A percentile compares a stretch with the other conserved stretches of the same genome.
Evolutionary conservation across 2,113 vertebrate genomes (phyloP).

Genomic region (Hyperopisus bebe): DNA sequence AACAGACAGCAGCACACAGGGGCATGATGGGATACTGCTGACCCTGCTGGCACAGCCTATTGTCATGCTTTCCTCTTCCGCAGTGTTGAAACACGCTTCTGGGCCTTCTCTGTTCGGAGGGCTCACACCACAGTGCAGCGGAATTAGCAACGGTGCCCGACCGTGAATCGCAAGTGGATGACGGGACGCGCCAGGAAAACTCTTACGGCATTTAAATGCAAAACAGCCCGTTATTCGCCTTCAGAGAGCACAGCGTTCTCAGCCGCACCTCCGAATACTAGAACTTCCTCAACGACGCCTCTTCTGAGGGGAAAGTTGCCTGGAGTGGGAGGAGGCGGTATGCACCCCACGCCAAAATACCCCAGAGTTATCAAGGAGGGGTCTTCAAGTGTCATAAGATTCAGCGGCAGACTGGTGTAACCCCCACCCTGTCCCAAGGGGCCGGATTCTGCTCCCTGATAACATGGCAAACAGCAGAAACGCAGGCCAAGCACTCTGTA

Average conservation of each 20-base stretch:
- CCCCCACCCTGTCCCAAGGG: neutral
- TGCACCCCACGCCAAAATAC: neutral
- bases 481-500: neutral
- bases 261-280: neutral
- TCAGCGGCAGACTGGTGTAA: neutral
- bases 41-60: neutral
- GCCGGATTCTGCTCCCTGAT: neutral
- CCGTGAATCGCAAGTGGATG: neutral
- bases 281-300: neutral
- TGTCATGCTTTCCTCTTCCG: neutral
- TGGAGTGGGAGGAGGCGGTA: neutral
- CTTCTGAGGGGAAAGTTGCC: neutral
- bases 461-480: neutral
- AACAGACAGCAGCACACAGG: neutral
- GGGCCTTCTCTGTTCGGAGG: neutral
- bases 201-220: neutral
- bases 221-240: neutral
- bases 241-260: neutral
- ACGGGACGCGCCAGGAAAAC: neutral
- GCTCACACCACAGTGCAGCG: neutral
- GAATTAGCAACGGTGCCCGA: neutral
- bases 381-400: neutral
- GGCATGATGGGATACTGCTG: neutral
- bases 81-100: neutral
- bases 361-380: neutral